Evolutionary conservation across 1,140 invertebrate species (phyloP).

Genomic region (Orchestia grillus): DNA sequence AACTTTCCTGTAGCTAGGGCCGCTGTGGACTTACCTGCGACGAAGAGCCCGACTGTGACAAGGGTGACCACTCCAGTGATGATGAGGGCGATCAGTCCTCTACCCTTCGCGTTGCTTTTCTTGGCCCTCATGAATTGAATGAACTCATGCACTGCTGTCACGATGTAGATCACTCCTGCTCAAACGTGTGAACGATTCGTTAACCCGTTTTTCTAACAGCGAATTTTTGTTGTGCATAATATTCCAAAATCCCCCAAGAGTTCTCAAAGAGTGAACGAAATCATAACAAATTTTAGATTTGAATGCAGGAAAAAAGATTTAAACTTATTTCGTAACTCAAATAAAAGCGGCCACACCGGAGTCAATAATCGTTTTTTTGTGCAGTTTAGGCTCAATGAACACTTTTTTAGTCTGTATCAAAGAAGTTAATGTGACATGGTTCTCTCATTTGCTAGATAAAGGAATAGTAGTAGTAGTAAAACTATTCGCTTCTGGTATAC

Average conservation of each 20-base stretch:
- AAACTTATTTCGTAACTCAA: background rate
- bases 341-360: background rate
- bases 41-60: background rate
- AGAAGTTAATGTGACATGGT: no score
- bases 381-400: background rate
- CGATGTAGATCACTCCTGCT: conserved; percentile 5
- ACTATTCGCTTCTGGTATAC: no score
- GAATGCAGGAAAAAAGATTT: background rate
- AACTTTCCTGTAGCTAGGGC: background rate
- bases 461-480: no score
- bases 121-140: background rate
- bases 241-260: background rate
- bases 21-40: background rate
- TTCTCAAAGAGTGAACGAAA: background rate
- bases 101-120: background rate
- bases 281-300: background rate
- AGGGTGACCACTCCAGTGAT: background rate
- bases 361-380: background rate
- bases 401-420: no score
- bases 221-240: background rate
- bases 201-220: background rate
- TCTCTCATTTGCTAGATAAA: no score
- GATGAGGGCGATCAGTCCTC: background rate
- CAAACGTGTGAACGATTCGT: background rate
- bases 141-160: conserved; percentile 34